phyloP scores from a whole-genome alignment of 2,797 vertebrate species.

The Pelobates cultripes region DNA sequence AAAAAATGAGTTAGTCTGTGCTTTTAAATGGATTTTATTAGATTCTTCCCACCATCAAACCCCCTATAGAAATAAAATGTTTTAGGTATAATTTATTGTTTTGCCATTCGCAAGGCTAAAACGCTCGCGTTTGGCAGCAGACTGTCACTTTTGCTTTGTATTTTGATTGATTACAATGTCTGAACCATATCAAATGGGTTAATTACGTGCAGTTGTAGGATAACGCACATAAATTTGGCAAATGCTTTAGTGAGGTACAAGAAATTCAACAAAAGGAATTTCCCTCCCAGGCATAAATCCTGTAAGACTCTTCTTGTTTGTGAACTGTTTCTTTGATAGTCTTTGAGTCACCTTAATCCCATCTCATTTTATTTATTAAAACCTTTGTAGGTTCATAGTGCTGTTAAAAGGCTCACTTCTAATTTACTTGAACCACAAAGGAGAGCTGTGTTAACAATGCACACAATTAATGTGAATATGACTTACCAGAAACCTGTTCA shows the following conservation, averaged over 20 bases:
- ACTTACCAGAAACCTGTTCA: not conserved
- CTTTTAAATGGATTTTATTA: too few relatives aligned
- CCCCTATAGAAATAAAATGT: too few relatives aligned
- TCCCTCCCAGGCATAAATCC: not conserved
- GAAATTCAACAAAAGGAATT: not conserved
- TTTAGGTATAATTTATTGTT: too few relatives aligned
- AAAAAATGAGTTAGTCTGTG: too few relatives aligned
- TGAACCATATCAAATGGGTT: not conserved
- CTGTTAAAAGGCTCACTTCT: not conserved
- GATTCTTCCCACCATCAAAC: too few relatives aligned
- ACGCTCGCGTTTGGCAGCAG: too few relatives aligned
- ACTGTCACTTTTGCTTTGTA: too few relatives aligned
- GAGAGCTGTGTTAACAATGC: not conserved
- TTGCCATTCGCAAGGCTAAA: too few relatives aligned
- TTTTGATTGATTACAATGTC: too few relatives aligned
- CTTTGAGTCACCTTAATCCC: slow-evolving; percentile 19
- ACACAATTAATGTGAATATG: not conserved
- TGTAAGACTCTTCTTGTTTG: slow-evolving; percentile 6
- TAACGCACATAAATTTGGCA: not conserved
- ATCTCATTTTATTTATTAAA: slow-evolving; percentile 11
- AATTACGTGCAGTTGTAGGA: not conserved
- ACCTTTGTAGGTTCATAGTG: not conserved
- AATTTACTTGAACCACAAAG: not conserved
- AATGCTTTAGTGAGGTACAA: not conserved
- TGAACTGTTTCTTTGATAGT: slow-evolving; percentile 14